A percentile compares a stretch with the other conserved stretches of the same genome.
phyloP scores from a whole-genome alignment of 1,140 invertebrate species.

The Pseudoatta argentina region DNA sequence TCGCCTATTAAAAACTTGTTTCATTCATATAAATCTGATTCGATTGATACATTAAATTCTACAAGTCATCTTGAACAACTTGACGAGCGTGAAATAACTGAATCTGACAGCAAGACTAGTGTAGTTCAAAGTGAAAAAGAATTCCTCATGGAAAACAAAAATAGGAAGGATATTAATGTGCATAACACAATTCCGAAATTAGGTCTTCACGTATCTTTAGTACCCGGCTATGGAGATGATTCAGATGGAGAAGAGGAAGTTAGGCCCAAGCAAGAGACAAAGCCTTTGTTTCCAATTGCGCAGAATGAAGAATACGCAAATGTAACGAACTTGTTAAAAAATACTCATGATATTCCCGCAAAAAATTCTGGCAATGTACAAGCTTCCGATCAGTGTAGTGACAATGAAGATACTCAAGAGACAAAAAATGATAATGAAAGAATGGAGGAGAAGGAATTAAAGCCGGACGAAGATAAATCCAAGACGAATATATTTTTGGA shows the following conservation, averaged over 20 bases:
- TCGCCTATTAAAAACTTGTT: constrained; percentile 8
- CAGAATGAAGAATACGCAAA: constrained; percentile 63
- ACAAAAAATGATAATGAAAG: constrained; percentile 35
- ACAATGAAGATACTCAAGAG: constrained; percentile 76
- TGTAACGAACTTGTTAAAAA: constrained; percentile 11
- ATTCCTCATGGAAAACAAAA: background rate
- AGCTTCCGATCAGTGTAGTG: constrained; percentile 45
- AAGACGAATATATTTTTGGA: constrained; percentile 83
- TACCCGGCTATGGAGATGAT: constrained; percentile 88
- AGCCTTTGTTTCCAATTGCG: constrained; percentile 85
- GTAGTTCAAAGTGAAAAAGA: constrained; percentile 37
- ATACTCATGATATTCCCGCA: constrained; percentile 33
- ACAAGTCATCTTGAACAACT: constrained; percentile 35
- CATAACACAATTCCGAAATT: constrained; percentile 20
- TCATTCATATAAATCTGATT: constrained; percentile 24
- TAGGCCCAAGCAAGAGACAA: constrained; percentile 61
- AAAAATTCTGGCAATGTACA: constrained; percentile 65
- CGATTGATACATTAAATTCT: constrained; percentile 21
- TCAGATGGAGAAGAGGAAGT: constrained; percentile 86
- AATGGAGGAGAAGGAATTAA: constrained; percentile 21
- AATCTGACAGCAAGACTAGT: constrained; percentile 22
- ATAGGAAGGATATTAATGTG: constrained; percentile 34
- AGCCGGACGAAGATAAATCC: constrained; percentile 70
- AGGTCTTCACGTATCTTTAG: constrained; percentile 85
- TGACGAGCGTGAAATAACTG: constrained; percentile 3